Conservation (phyloP, 2,113 vertebrate species). For the Lota lota region DNA sequence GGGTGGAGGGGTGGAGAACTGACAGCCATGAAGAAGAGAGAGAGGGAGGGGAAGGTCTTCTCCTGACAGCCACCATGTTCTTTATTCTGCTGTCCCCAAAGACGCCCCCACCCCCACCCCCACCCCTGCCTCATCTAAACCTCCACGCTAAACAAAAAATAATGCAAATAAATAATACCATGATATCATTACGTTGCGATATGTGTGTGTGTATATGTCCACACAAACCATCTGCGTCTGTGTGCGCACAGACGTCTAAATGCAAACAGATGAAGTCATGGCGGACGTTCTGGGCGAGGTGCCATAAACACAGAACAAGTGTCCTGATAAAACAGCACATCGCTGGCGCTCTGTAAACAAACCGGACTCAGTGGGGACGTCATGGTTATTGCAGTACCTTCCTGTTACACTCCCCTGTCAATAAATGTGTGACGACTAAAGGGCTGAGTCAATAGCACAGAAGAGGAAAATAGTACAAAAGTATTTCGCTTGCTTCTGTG, state of each 20-base stretch:
- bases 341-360: neutral
- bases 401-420: too few species aligned
- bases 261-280: constrained; percentile 13
- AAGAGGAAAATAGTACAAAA: too few species aligned
- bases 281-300: constrained; percentile 27
- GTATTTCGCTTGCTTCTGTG: too few species aligned
- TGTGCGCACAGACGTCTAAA: constrained; percentile 35
- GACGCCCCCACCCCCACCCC: neutral
- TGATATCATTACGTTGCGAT: neutral
- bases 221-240: constrained; percentile 27
- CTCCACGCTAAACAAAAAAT: too few species aligned
- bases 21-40: constrained; percentile 20
- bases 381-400: too few species aligned
- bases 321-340: neutral
- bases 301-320: constrained; percentile 2
- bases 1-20: constrained; percentile 30
- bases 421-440: too few species aligned
- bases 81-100: neutral
- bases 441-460: too few species aligned
- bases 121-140: neutral
- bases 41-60: constrained; percentile 39
- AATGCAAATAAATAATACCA: constrained; percentile 54
- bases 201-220: constrained; percentile 9
- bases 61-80: constrained; percentile 29
- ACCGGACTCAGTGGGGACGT: neutral